Conservation (phyloP, 2,888 invertebrate species). For the Tiphia femorata region DNA sequence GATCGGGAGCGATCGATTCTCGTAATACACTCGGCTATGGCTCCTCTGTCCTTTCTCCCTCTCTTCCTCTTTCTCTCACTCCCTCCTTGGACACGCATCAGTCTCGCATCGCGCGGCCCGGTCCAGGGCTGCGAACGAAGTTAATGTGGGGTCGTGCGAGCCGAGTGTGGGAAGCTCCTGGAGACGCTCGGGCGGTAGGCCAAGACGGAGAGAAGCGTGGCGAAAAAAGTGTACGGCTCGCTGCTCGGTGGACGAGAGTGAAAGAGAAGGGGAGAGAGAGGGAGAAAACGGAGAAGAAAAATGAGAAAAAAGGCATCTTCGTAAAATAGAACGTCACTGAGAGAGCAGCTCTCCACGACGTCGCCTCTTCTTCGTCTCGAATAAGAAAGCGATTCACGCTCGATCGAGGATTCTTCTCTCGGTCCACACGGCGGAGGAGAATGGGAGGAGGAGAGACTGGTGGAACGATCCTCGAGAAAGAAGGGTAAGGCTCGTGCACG, state of each 20-base stretch:
- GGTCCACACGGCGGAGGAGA: too few species aligned
- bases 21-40: constrained; percentile 44
- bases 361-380: too few species aligned
- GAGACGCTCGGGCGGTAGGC: not conserved
- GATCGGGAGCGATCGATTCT: constrained; percentile 46
- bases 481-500: too few species aligned
- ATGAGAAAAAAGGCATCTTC: constrained; percentile 10
- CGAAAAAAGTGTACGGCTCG: not conserved
- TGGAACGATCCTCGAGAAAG: too few species aligned
- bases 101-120: constrained; percentile 59
- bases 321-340: too few species aligned
- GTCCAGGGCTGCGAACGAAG: constrained; percentile 51
- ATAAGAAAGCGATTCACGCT: too few species aligned
- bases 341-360: too few species aligned
- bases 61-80: constrained; percentile 35
- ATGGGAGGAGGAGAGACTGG: too few species aligned
- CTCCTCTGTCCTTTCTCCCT: constrained; percentile 15
- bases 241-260: too few species aligned
- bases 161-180: constrained; percentile 63
- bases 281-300: constrained; percentile 7
- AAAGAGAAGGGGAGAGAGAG: too few species aligned
- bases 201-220: not conserved
- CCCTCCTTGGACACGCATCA: constrained; percentile 57
- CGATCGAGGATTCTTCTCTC: too few species aligned
- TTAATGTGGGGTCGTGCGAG: constrained; percentile 63